Evolutionary conservation across 2,797 vertebrate species (phyloP).

Genomic region (Morelia viridis): DNA sequence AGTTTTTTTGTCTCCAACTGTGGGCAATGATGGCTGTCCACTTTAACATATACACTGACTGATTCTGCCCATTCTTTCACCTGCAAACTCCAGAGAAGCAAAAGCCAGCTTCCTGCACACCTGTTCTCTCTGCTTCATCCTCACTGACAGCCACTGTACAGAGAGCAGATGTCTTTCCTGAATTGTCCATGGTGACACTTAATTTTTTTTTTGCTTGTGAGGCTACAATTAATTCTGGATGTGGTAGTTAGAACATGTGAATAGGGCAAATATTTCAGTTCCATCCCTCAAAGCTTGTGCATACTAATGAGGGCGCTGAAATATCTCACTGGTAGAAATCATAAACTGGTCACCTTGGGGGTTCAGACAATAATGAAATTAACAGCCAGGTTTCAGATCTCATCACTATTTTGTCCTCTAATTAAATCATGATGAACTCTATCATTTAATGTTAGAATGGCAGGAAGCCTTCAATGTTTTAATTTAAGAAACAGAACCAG

Average conservation of each 20-base stretch:
- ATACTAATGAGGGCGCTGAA: slow-evolving; percentile 17
- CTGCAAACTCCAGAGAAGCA: slow-evolving; percentile 29
- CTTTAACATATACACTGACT: slow-evolving; percentile 20
- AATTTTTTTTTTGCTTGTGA: background rate
- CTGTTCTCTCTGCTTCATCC: slow-evolving; percentile 32
- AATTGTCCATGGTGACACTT: slow-evolving; percentile 44
- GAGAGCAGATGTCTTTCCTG: slow-evolving; percentile 52
- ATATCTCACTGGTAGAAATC: slow-evolving; percentile 35
- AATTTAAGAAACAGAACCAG: background rate
- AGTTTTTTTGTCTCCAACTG: background rate
- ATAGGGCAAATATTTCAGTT: slow-evolving; percentile 40
- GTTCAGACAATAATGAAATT: background rate
- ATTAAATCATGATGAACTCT: rapidly evolving
- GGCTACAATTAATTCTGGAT: slow-evolving; percentile 51
- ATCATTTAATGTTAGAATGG: background rate
- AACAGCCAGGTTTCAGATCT: background rate
- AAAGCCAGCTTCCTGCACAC: slow-evolving; percentile 10
- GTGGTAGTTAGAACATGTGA: slow-evolving; percentile 31
- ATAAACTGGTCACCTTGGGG: background rate
- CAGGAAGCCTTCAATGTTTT: background rate
- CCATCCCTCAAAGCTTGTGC: slow-evolving; percentile 37
- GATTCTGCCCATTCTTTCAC: slow-evolving; percentile 41
- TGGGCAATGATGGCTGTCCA: slow-evolving; percentile 44
- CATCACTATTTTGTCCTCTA: background rate
- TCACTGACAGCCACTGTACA: slow-evolving; percentile 30